A percentile compares a stretch with the other conserved stretches of the same genome.
Evolutionary conservation across 2,888 invertebrate species (phyloP).

Genomic region (Brenthis daphne): DNA sequence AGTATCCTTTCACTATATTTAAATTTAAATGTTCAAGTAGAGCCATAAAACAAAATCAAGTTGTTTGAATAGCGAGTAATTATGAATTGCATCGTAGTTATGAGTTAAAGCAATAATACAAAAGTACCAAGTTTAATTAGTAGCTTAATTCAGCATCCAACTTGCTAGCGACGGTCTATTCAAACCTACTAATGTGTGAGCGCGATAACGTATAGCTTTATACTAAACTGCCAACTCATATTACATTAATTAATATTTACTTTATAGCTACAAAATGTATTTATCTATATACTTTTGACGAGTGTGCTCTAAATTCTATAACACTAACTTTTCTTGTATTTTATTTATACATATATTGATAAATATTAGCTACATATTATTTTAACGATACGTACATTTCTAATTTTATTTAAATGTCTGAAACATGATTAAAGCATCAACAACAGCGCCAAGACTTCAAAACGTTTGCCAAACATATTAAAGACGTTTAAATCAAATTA

Average conservation of each 20-base stretch:
- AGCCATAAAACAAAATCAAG: slow-evolving; percentile 27
- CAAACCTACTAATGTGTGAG: slow-evolving; percentile 59
- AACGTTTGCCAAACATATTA: no score
- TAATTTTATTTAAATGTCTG: no score
- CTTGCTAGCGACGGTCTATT: slow-evolving; percentile 53
- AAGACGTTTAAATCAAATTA: no score
- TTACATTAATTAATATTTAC: slow-evolving; percentile 42
- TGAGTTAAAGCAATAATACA: slow-evolving; percentile 50
- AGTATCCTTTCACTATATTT: slow-evolving; percentile 10
- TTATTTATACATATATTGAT: no score
- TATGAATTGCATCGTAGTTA: slow-evolving; percentile 42
- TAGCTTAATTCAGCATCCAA: slow-evolving; percentile 53
- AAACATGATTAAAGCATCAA: no score
- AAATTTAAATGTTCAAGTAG: slow-evolving; percentile 7
- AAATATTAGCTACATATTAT: no score
- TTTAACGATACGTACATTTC: no score
- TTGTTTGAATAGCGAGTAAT: slow-evolving; percentile 40
- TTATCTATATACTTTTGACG: slow-evolving; percentile 16
- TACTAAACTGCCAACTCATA: slow-evolving; percentile 39
- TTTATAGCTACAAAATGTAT: slow-evolving; percentile 2
- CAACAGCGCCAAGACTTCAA: no score
- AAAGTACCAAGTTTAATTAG: slow-evolving; percentile 63
- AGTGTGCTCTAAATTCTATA: no score
- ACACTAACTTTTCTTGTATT: no score
- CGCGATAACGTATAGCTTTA: slow-evolving; percentile 51